Base-by-base conservation (phyloP, 2,113 vertebrate genomes). In the Vulpes lagopus region DNA sequence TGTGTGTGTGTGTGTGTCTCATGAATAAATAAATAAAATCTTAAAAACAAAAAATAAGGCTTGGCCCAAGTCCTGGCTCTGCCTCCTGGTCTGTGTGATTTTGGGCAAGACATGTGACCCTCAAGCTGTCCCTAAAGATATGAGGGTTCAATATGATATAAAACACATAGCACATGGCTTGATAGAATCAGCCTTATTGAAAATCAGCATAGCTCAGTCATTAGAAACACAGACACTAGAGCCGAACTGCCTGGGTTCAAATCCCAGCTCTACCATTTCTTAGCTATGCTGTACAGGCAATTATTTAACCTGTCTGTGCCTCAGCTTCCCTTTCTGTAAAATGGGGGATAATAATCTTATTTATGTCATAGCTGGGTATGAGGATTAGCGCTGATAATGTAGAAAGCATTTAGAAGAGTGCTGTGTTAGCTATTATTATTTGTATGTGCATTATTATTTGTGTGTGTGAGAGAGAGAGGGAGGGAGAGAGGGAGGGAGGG, bases 291-390 rank as follows among this genome's bases (percentile, higher is more conserved):
- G 43, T 15, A 32, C 49, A 12, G 85, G 17, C 62, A 82, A 43
- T 43, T 30, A 62, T 53, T 30, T 51, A 35, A 59, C 6, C 9
- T 73, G 76, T 43, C 17, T 53, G 19, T 62, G 49, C 71, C 59
- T 97, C 81, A 80, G 82, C 65, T 38, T 85, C 74, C 81, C 55
- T 25, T 2, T 32, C 25, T 81, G 16, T 92, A 78, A 89, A 89
- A 38, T 14, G 4, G 27, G 8, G 8, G 8, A 27, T 55, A 57
- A 74, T 3, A 89, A 20, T 1, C 15, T 23, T 35, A 49, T 30
- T 27, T 62, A 27, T 55, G 62, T 79, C 73, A 57, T 12, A 69
- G 51, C 64, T 1, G 32, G 30, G 38, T 25, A 15, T 62, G 53
- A 65, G 10, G 38, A 22, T 80, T 55, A 59, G 38, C 71, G 57